Percentiles rank a stretch among this genome's conserved stretches.
Evolutionary conservation across 2,797 vertebrate species (phyloP).

Genomic region (Agapornis canus): DNA sequence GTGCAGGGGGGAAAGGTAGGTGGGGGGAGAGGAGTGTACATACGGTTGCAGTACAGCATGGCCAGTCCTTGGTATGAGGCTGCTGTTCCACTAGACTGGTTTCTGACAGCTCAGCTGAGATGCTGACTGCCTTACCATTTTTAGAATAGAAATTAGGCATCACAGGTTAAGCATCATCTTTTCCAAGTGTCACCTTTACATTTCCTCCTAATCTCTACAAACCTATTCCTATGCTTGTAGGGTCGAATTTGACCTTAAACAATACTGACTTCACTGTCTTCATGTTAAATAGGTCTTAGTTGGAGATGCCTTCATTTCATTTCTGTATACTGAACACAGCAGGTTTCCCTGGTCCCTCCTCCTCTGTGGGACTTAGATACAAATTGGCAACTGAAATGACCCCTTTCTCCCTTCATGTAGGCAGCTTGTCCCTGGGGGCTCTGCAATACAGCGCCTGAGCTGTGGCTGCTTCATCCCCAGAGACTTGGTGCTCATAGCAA

Average conservation of each 20-base stretch:
- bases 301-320: neutral
- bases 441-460: accelerated
- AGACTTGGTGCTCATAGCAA: neutral
- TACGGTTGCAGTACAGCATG: neutral
- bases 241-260: neutral
- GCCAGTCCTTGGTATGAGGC: neutral
- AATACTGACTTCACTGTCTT: neutral
- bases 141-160: neutral
- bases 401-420: neutral
- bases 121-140: neutral
- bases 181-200: neutral
- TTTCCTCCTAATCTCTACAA: neutral
- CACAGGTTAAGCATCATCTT: neutral
- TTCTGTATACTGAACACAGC: neutral
- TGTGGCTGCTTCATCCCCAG: accelerated
- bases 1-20: accelerated
- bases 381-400: neutral
- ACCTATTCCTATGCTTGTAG: neutral
- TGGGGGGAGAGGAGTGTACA: too few species aligned
- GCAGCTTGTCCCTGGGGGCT: neutral
- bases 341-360: neutral
- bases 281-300: neutral
- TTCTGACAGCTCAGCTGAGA: neutral
- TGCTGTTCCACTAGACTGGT: neutral
- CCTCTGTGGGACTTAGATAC: neutral